These are phyloP conservation scores for Drosophila pseudotalamancana DNA, from an alignment of 2,888 invertebrate species.

Conservation along the genomic window DNA sequence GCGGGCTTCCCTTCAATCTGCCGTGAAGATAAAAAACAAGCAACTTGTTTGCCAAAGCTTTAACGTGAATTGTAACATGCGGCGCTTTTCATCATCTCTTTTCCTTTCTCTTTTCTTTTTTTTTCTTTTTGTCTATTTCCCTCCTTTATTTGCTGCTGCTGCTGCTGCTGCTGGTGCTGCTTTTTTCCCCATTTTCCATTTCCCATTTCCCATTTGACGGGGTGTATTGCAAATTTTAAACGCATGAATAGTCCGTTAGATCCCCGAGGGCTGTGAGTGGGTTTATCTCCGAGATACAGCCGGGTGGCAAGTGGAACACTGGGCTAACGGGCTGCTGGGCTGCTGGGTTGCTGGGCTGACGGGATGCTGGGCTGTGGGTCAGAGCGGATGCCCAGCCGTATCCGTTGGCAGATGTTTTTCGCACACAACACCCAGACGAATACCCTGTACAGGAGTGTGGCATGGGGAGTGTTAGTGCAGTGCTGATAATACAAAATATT, in stretches of 20 bases:
- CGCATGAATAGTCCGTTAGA: constrained; percentile 74
- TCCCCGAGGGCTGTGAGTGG: constrained; percentile 41
- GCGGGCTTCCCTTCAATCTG: constrained; percentile 50
- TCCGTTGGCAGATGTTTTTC: constrained; percentile 75
- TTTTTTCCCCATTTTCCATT: no score
- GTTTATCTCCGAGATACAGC: constrained; percentile 70
- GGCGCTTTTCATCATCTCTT: constrained; percentile 62
- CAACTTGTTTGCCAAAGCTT: constrained; percentile 58
- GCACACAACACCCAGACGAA: constrained; percentile 37
- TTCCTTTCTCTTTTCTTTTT: constrained; percentile 7
- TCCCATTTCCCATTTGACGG: constrained; percentile 24
- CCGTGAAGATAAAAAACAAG: constrained; percentile 47
- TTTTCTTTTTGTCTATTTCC: no score
- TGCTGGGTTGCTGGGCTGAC: neutral
- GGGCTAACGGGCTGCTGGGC: neutral
- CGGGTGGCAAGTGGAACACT: constrained; percentile 16
- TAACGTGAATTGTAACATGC: constrained; percentile 66
- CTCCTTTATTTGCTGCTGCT: no score
- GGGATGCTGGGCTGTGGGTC: constrained; percentile 19
- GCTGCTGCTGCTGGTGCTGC: no score
- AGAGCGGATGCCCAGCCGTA: constrained; percentile 57
- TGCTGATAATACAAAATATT: no score
- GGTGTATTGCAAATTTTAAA: constrained; percentile 75
- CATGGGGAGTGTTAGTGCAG: neutral
- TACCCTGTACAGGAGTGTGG: constrained; percentile 11